phyloP scores from a whole-genome alignment of 1,140 invertebrate species.

The Drosophila ficusphila region DNA sequence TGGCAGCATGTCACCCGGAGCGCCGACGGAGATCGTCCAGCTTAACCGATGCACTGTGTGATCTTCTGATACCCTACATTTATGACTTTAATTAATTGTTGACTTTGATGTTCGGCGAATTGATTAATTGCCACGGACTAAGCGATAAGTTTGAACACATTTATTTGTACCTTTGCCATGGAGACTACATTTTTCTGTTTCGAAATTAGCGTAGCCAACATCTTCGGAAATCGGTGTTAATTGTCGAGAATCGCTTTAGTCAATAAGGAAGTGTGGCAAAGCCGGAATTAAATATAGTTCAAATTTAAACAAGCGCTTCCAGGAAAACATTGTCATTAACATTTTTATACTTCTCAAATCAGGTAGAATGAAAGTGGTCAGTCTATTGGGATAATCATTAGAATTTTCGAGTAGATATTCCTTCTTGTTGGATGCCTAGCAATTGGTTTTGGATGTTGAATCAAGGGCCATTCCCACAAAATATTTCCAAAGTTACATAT shows the following conservation, averaged over 20 bases:
- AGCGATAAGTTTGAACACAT: conserved; percentile 28
- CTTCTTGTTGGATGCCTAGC: neutral
- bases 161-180: conserved; percentile 10
- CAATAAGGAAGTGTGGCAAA: conserved; percentile 20
- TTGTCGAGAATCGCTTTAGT: conserved; percentile 16
- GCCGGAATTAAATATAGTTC: conserved; percentile 8
- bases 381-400: neutral
- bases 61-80: conserved; percentile 50
- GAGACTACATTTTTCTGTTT: conserved; percentile 24
- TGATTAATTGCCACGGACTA: conserved; percentile 35
- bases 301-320: neutral
- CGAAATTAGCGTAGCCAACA: conserved; percentile 30
- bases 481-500: neutral
- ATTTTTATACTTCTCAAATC: neutral
- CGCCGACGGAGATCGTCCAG: conserved; percentile 38
- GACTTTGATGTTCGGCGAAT: conserved; percentile 35
- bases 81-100: conserved; percentile 48
- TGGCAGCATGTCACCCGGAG: conserved; percentile 41
- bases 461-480: neutral
- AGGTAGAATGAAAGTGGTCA: neutral
- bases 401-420: neutral
- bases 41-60: conserved; percentile 17
- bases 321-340: neutral
- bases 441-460: neutral
- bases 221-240: conserved; percentile 33